Conservation (phyloP, 2,888 invertebrate genomes). For the Zonitis immaculata region DNA sequence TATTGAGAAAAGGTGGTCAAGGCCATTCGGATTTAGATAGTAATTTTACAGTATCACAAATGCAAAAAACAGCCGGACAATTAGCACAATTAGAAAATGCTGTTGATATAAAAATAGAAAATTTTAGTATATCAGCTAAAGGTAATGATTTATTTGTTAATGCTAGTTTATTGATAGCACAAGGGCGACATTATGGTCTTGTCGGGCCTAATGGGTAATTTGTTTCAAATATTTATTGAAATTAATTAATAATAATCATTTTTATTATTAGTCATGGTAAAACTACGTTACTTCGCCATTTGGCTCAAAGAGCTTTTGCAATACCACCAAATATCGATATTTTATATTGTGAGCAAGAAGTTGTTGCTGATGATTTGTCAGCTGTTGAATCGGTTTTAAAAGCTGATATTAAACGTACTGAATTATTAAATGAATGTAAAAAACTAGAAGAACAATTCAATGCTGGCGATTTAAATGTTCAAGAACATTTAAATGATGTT, state of each 20-base stretch:
- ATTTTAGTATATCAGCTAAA: slow-evolving; percentile 95
- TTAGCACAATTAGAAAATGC: slow-evolving; percentile 84
- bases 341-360: slow-evolving; percentile 96
- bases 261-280: slow-evolving; percentile 77
- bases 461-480: slow-evolving; percentile 67
- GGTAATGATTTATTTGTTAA: slow-evolving; percentile 97
- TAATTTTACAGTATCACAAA: slow-evolving; percentile 93
- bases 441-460: slow-evolving; percentile 71
- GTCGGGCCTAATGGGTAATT: slow-evolving; percentile 94
- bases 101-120: slow-evolving; percentile 96
- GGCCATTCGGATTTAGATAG: slow-evolving; percentile 86
- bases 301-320: slow-evolving; percentile 83
- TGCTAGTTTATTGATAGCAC: slow-evolving; percentile 88
- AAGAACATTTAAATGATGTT: slow-evolving; percentile 81
- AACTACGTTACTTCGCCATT: slow-evolving; percentile 91
- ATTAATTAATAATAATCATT: neutral
- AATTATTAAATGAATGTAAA: slow-evolving; percentile 76
- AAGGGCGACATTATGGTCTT: slow-evolving; percentile 91
- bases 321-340: slow-evolving; percentile 97
- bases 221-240: neutral
- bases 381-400: slow-evolving; percentile 92
- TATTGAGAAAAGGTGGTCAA: slow-evolving; percentile 82
- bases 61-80: slow-evolving; percentile 69
- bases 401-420: slow-evolving; percentile 85
- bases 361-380: slow-evolving; percentile 87